Evolutionary conservation across 2,113 vertebrate genomes (phyloP), one percentile per base, ranked within the genome.

Genomic region (Neodon shergylaensis): DNA sequence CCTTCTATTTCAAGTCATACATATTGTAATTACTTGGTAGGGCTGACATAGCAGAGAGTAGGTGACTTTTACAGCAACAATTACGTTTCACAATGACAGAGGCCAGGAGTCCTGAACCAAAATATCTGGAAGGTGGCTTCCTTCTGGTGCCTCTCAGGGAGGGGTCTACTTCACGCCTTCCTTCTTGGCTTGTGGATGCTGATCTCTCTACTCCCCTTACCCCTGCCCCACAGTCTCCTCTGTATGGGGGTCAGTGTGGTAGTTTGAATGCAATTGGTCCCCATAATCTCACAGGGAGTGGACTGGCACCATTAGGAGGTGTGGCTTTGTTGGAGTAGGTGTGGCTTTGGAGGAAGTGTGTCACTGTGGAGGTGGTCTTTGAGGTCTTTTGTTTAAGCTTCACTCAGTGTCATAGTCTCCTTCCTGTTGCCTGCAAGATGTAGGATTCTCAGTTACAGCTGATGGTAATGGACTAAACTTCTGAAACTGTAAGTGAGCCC

Each of bases 1-100:
- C 49, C 76, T 90, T 97, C 88, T 21, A 74, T 92, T 90, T 94
- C 84, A 97, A 94, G 42, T 54, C 8, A 54, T 63, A 36, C 87
- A 68, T 66, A 76, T 73, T 68, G 21, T 21, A 54, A 58, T 90
- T 96, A 88, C 85, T 98, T 65, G 76, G 24, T 72, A 77, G 36
- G 28, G 22, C 10, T 88, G 47, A 49, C 36, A 36, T 78, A 58
- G 90, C 17, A n/a, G 88, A 70, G 28, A 61, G 12, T 24, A n/a
- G 21, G 47, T 36, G n/a, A 19, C 47, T 84, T 54, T 83, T 33
- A 91, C 2, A 73, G 31, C 1, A 92, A 28, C 36, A 79, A 19
- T 17, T 44, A 13, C 7, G 5, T 44, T 36, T 84, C 79, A 49
- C n/a, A 77, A 39, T 77, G 65, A 11, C 68, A 74, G 63, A 77